Percentiles rank a stretch among this genome's conserved stretches.
These are phyloP conservation scores for Andricus grossulariae DNA, from an alignment of 1,140 invertebrate genomes.

Conservation along the genomic window DNA sequence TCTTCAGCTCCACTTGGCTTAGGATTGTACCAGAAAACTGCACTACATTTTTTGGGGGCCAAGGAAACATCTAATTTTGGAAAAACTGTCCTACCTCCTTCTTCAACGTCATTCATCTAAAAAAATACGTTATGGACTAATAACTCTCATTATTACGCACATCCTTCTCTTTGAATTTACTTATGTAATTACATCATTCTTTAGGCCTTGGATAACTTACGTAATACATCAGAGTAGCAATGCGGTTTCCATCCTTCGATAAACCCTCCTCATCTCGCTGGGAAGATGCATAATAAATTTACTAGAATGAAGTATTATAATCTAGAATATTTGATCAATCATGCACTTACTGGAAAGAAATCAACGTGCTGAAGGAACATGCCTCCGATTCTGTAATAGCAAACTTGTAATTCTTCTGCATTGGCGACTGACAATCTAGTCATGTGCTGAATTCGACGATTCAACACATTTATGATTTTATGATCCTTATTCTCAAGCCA, in stretches of 20 bases:
- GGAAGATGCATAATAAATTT: neutral
- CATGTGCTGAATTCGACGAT: conserved; percentile 84
- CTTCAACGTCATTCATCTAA: neutral
- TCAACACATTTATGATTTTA: conserved; percentile 83
- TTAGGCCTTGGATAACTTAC: neutral
- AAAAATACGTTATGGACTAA: neutral
- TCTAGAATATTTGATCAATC: conserved; percentile 72
- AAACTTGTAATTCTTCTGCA: conserved; percentile 96
- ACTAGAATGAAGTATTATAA: neutral
- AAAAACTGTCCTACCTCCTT: neutral
- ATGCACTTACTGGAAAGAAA: conserved; percentile 59
- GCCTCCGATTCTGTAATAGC: conserved; percentile 98
- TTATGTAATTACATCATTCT: neutral
- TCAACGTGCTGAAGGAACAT: conserved; percentile 99
- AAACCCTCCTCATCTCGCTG: too few species aligned
- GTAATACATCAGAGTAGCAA: conserved; percentile 85
- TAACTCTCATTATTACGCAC: neutral
- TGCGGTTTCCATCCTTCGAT: conserved; percentile 84
- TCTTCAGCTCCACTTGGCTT: neutral
- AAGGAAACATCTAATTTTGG: neutral
- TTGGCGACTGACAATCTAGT: conserved; percentile 89
- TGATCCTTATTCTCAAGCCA: conserved; percentile 93
- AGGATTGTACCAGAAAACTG: neutral
- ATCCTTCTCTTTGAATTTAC: too few species aligned
- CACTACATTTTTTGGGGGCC: neutral